Percentiles rank a stretch among this genome's conserved stretches.
phyloP scores from a whole-genome alignment of 2,113 vertebrate genomes.

The Gila orcuttii region DNA sequence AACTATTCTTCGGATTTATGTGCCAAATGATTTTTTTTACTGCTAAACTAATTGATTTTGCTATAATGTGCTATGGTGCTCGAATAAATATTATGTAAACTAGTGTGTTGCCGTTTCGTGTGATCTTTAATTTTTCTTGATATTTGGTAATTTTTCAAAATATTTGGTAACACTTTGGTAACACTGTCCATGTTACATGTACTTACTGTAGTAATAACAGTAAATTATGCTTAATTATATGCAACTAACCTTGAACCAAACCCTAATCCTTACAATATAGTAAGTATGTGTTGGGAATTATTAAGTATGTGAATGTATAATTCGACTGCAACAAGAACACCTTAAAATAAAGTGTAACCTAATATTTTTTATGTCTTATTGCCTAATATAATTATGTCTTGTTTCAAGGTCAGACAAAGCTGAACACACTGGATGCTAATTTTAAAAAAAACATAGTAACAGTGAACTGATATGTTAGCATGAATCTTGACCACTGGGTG shows the following conservation, averaged over 20 bases:
- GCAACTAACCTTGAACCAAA: too few relatives aligned
- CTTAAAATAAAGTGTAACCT: too few relatives aligned
- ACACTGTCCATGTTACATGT: too few relatives aligned
- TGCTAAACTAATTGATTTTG: conserved; percentile 32
- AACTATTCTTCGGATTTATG: conserved; percentile 25
- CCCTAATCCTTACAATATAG: too few relatives aligned
- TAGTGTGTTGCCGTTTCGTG: not conserved
- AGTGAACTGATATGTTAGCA: not conserved
- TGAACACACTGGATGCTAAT: not conserved
- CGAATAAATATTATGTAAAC: conserved; percentile 45
- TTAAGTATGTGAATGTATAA: too few relatives aligned
- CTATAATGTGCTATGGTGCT: conserved; percentile 35
- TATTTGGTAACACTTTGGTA: too few relatives aligned
- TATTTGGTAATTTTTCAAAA: too few relatives aligned
- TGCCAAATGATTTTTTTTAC: conserved; percentile 40
- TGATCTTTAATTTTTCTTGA: not conserved
- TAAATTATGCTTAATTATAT: too few relatives aligned
- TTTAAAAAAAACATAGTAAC: not conserved
- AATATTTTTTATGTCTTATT: not conserved
- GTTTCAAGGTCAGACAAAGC: not conserved
- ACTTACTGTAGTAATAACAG: too few relatives aligned
- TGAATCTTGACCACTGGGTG: conserved; percentile 10
- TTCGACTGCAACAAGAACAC: too few relatives aligned
- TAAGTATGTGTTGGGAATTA: too few relatives aligned
- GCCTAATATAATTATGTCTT: not conserved